Evolutionary conservation across 1,140 invertebrate species (phyloP).

Genomic region (Cyphomyrmex costatus): DNA sequence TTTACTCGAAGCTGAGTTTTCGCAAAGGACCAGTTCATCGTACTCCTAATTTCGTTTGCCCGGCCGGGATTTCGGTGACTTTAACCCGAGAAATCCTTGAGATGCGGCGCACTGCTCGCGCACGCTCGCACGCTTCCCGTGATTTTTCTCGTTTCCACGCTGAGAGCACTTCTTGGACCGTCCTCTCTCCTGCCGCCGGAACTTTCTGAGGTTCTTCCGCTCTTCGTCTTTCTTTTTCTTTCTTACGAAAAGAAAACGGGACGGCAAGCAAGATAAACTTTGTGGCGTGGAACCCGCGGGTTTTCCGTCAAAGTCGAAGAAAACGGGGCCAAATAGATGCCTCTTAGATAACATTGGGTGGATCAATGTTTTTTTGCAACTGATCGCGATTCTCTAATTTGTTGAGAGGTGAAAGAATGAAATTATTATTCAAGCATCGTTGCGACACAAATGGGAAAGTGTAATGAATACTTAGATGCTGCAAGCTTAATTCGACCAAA

Average conservation of each 20-base stretch:
- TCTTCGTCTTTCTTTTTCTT: slow-evolving; percentile 19
- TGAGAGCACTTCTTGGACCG: slow-evolving; percentile 52
- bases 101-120: slow-evolving; percentile 44
- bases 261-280: slow-evolving; percentile 41
- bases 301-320: slow-evolving; percentile 21
- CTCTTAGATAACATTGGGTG: background rate
- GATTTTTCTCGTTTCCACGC: slow-evolving; percentile 63
- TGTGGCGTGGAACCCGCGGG: slow-evolving; percentile 17
- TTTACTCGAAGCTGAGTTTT: slow-evolving; percentile 26
- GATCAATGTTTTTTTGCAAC: background rate
- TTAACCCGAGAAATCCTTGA: slow-evolving; percentile 47
- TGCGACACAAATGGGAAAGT: background rate
- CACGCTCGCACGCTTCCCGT: slow-evolving; percentile 43
- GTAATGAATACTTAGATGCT: background rate
- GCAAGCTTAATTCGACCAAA: background rate
- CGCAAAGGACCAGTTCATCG: slow-evolving; percentile 50
- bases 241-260: slow-evolving; percentile 27
- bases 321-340: background rate
- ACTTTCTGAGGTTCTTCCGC: slow-evolving; percentile 19
- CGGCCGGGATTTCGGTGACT: slow-evolving; percentile 55
- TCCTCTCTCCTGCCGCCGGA: background rate
- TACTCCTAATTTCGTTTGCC: slow-evolving; percentile 61
- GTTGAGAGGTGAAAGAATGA: background rate
- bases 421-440: background rate
- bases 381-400: background rate